These are phyloP conservation scores for Anguilla pacifica DNA, from an alignment of 2,797 vertebrate genomes.

Conservation along the genomic window DNA sequence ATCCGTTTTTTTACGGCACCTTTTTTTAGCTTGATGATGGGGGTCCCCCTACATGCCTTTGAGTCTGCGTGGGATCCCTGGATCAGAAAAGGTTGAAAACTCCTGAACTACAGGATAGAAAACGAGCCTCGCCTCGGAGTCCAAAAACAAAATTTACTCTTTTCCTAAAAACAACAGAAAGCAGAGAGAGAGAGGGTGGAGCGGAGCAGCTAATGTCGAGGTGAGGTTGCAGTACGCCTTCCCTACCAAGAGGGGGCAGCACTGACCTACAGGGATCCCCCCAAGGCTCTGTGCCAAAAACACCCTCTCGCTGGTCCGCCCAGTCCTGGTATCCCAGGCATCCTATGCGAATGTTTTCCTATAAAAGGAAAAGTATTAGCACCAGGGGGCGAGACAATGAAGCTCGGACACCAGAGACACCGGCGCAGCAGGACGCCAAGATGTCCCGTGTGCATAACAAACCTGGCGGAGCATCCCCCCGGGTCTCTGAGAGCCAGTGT, in stretches of 20 bases:
- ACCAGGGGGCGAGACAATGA: not conserved
- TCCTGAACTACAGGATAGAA: too few species aligned
- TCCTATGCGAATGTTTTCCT: constrained; percentile 12
- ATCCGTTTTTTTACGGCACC: too few species aligned
- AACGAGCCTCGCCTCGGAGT: not conserved
- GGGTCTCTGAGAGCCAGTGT: not conserved
- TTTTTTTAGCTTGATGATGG: too few species aligned
- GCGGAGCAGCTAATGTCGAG: not conserved
- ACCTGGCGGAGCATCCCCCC: not conserved
- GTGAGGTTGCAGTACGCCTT: not conserved
- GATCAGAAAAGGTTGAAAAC: too few species aligned
- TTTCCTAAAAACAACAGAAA: not conserved
- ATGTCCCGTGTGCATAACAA: not conserved
- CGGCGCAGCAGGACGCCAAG: not conserved
- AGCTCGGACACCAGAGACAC: not conserved
- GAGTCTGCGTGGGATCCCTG: too few species aligned
- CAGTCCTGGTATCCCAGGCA: not conserved
- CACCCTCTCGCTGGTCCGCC: not conserved
- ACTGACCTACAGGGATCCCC: not conserved
- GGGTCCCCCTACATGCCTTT: too few species aligned
- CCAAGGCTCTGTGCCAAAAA: not conserved
- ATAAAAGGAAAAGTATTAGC: constrained; percentile 3
- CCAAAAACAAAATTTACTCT: not conserved
- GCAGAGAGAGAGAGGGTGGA: not conserved
- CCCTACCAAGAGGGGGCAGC: not conserved